A percentile compares a stretch with the other conserved stretches of the same genome.
Conservation (phyloP, 2,113 vertebrate genomes). For the Syngnathus typhle region DNA sequence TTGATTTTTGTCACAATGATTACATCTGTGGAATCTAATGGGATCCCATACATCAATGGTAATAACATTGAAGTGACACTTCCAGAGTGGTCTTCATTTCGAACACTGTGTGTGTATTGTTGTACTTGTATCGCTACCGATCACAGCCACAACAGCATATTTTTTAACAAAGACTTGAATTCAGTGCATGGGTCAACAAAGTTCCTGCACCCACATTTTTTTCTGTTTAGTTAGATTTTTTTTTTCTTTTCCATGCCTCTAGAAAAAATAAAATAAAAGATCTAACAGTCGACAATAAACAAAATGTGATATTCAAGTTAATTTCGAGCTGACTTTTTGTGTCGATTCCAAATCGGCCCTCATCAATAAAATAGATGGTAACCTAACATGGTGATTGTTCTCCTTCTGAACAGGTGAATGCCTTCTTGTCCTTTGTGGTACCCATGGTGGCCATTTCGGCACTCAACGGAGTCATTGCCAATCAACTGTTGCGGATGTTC, state of each 20-base stretch:
- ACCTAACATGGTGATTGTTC: neutral
- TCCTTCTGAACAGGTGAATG: slow-evolving; percentile 74
- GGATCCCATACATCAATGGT: neutral
- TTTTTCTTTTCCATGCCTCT: too few relatives aligned
- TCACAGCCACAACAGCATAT: too few relatives aligned
- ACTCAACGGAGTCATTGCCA: slow-evolving; percentile 91
- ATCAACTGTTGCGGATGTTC: slow-evolving; percentile 89
- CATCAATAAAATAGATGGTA: neutral
- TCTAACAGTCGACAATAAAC: too few relatives aligned
- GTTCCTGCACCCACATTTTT: too few relatives aligned
- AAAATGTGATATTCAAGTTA: too few relatives aligned
- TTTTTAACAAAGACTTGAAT: too few relatives aligned
- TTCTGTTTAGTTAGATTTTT: too few relatives aligned
- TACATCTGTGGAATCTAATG: neutral
- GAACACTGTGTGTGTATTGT: neutral
- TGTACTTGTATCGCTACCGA: neutral
- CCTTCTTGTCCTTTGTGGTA: slow-evolving; percentile 87
- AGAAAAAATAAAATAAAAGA: too few relatives aligned
- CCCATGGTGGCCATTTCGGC: slow-evolving; percentile 88
- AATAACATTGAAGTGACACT: neutral
- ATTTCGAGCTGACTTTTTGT: too few relatives aligned
- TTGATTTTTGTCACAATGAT: neutral
- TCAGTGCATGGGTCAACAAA: too few relatives aligned
- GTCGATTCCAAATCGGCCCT: too few relatives aligned
- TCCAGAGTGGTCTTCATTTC: neutral